Conservation (phyloP, 1,140 invertebrate genomes). For the Parasteatoda tepidariorum region DNA sequence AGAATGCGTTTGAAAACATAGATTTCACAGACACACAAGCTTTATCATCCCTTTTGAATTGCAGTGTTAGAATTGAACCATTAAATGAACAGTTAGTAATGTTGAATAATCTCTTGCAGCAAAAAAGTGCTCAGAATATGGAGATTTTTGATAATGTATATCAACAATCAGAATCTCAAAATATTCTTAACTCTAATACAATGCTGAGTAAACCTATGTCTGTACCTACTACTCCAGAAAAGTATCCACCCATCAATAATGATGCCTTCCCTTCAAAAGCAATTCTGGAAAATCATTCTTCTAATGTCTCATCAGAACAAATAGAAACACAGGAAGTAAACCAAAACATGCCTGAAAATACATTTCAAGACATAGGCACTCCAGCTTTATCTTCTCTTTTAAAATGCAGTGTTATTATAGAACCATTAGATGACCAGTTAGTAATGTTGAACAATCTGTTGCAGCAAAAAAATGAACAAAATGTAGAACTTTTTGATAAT, state of each 20-base stretch:
- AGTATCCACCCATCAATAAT: background rate
- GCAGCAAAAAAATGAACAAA: background rate
- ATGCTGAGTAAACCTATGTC: background rate
- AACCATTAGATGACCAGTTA: slow-evolving; percentile 12
- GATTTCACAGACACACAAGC: background rate
- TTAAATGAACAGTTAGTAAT: background rate
- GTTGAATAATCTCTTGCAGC: background rate
- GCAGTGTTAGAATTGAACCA: background rate
- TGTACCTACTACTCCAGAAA: background rate
- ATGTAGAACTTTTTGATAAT: background rate
- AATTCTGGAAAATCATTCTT: background rate
- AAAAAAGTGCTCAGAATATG: background rate
- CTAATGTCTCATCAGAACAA: background rate
- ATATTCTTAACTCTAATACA: background rate
- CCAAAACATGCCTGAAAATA: background rate
- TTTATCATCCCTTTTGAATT: background rate
- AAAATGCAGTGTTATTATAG: background rate
- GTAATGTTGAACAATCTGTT: slow-evolving; percentile 16
- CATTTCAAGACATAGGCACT: background rate
- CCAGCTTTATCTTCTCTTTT: background rate
- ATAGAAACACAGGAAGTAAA: background rate
- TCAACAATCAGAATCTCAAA: background rate
- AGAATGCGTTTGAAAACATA: background rate
- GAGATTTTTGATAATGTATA: background rate
- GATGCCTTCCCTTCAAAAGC: background rate